Evolutionary conservation across 2,888 invertebrate species (phyloP).

Genomic region (Hypomecis punctinalis): DNA sequence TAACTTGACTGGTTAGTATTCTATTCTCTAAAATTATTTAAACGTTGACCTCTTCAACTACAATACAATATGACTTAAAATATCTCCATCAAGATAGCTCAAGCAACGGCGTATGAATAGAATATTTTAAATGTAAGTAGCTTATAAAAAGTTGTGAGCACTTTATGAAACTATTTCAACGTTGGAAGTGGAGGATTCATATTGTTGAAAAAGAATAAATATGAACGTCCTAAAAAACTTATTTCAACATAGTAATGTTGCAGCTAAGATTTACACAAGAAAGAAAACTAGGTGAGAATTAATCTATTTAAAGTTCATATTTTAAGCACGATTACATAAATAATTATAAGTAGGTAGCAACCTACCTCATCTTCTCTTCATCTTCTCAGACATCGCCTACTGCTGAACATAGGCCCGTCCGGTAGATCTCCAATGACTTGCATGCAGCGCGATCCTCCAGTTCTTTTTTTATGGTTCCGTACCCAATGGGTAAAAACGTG

Average conservation of each 20-base stretch:
- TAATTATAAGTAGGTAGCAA: no score
- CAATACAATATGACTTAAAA: no score
- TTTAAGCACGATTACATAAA: no score
- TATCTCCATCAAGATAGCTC: neutral
- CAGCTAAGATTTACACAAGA: slow-evolving; percentile 14
- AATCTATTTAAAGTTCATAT: neutral
- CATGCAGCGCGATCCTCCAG: no score
- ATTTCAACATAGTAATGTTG: slow-evolving; percentile 15
- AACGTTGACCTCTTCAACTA: slow-evolving; percentile 1
- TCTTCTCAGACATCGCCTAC: no score
- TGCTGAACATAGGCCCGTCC: no score
- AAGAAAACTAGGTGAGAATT: slow-evolving; percentile 23
- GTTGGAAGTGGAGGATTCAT: neutral
- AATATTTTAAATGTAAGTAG: slow-evolving; percentile 10
- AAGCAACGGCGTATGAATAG: neutral
- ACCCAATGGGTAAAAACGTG: no score
- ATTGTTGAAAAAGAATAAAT: slow-evolving; percentile 12
- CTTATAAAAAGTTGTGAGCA: neutral
- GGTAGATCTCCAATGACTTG: no score
- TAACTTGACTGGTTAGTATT: no score
- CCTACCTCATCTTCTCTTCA: no score
- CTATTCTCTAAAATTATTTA: no score
- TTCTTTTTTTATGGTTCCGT: no score
- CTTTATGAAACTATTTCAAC: neutral
- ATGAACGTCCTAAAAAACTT: slow-evolving; percentile 28